Conservation (phyloP, 2,113 vertebrate genomes). For the Salvator merianae region DNA sequence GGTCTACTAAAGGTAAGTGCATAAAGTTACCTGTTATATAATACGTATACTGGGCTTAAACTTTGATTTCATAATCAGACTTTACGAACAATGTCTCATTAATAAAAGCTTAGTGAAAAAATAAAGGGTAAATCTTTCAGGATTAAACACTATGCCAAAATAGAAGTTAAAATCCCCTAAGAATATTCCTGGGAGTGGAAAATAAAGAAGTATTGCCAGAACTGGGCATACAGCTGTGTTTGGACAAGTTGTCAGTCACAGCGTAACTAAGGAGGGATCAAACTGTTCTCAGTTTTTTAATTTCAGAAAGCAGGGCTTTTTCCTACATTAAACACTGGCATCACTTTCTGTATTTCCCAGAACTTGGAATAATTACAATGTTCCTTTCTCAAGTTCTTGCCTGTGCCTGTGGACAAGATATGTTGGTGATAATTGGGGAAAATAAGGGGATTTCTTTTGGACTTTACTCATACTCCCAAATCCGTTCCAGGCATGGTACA, state of each 20-base stretch:
- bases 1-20: no score
- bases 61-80: no score
- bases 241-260: neutral
- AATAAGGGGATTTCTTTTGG: neutral
- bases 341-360: neutral
- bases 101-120: no score
- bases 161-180: neutral
- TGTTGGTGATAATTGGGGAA: neutral
- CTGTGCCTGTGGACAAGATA: neutral
- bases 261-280: neutral
- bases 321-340: neutral
- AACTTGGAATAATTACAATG: neutral
- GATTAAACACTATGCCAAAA: no score
- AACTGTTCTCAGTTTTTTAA: neutral
- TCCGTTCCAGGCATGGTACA: no score
- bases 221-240: neutral
- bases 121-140: no score
- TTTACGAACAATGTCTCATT: no score
- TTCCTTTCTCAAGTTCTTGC: neutral
- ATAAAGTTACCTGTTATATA: no score
- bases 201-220: neutral
- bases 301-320: neutral
- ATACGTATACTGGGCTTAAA: no score
- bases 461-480: neutral
- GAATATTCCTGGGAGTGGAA: neutral